Evolutionary conservation across 2,797 vertebrate species (phyloP).

Genomic region (Antennarius maculatus): DNA sequence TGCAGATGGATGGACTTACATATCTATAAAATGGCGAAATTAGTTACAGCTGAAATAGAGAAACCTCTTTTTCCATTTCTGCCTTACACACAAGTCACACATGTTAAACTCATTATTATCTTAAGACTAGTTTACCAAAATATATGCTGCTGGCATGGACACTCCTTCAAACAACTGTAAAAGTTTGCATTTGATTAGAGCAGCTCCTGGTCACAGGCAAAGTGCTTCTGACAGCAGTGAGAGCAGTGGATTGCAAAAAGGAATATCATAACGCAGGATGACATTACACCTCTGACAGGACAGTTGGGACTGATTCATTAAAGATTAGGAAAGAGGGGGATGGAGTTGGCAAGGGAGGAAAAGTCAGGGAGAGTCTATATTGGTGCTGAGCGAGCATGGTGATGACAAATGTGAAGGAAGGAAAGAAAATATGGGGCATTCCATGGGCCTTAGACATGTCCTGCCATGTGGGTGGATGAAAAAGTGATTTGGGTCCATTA

Average conservation of each 20-base stretch:
- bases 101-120: slow-evolving; percentile 54
- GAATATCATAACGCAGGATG: slow-evolving; percentile 37
- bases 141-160: slow-evolving; percentile 28
- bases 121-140: slow-evolving; percentile 37
- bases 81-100: slow-evolving; percentile 38
- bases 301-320: slow-evolving; percentile 48
- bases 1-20: slow-evolving; percentile 27
- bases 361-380: slow-evolving; percentile 46
- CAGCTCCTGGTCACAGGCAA: slow-evolving; percentile 39
- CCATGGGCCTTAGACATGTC: slow-evolving; percentile 65
- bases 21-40: slow-evolving; percentile 55
- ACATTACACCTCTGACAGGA: slow-evolving; percentile 59
- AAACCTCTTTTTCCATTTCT: slow-evolving; percentile 41
- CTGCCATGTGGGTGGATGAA: slow-evolving; percentile 69
- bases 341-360: neutral
- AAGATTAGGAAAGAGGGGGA: slow-evolving; percentile 21
- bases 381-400: slow-evolving; percentile 54
- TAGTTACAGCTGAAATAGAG: slow-evolving; percentile 63
- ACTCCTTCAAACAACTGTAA: slow-evolving; percentile 61
- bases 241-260: slow-evolving; percentile 26
- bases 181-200: slow-evolving; percentile 55
- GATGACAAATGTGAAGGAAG: slow-evolving; percentile 61
- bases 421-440: slow-evolving; percentile 75
- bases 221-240: slow-evolving; percentile 65
- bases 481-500: slow-evolving; percentile 56